Conservation (phyloP, 92 coral and sea anemone genomes). For the Umimayanthus kanabou region DNA sequence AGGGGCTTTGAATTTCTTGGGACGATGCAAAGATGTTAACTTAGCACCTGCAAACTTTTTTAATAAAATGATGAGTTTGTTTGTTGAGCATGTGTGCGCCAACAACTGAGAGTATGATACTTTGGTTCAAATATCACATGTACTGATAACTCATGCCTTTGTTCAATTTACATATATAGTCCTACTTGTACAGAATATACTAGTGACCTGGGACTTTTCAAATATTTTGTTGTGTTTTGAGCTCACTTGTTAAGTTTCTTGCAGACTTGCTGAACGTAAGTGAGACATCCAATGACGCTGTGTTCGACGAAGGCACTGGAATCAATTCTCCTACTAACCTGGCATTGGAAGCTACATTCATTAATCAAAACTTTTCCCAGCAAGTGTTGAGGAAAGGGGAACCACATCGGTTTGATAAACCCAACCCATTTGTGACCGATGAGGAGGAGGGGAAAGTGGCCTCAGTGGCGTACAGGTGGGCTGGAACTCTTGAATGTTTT, state of each 20-base stretch:
- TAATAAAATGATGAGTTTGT: no score
- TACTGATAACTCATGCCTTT: no score
- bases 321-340: conserved; percentile 95
- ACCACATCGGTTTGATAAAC: conserved; percentile 65
- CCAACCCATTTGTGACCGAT: conserved; percentile 93
- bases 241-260: neutral
- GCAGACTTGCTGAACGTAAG: conserved; percentile 93
- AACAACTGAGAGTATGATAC: no score
- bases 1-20: no score
- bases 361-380: conserved; percentile 98
- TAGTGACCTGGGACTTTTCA: neutral
- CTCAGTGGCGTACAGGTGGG: conserved; percentile 92
- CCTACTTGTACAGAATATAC: neutral
- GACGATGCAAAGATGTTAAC: no score
- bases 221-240: neutral
- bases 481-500: neutral
- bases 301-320: conserved; percentile 88
- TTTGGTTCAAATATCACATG: no score
- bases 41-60: no score
- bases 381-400: conserved; percentile 81
- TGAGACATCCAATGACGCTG: conserved; percentile 94
- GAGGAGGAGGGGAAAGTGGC: conserved; percentile 90
- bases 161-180: no score
- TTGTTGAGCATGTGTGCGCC: no score
- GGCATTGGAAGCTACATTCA: conserved; percentile 96